A percentile compares a stretch with the other conserved stretches of the same genome.
These are phyloP conservation scores for Nansenia antarctica DNA, from an alignment of 2,113 vertebrate species.

Conservation along the genomic window DNA sequence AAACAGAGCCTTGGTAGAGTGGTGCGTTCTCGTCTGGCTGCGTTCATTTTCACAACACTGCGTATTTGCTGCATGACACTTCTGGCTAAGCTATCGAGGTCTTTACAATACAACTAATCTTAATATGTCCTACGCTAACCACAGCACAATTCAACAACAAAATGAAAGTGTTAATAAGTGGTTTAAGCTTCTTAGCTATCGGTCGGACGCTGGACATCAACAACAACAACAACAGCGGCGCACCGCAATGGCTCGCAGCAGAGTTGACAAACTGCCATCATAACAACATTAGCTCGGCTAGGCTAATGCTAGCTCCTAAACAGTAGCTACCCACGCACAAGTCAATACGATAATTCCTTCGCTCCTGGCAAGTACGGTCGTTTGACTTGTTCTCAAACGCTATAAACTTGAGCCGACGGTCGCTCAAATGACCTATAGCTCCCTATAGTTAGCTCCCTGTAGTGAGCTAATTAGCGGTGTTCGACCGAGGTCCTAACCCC, in stretches of 20 bases:
- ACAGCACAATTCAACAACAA: not conserved
- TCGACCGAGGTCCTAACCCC: slow-evolving; percentile 23
- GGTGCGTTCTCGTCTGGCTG: slow-evolving; percentile 46
- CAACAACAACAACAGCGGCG: slow-evolving; percentile 21
- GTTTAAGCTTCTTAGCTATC: slow-evolving; percentile 9
- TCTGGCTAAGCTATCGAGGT: not conserved
- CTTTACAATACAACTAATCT: not conserved
- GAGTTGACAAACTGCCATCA: not conserved
- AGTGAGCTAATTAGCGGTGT: no score
- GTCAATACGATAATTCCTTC: slow-evolving; percentile 1
- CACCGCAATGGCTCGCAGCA: slow-evolving; percentile 29
- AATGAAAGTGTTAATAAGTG: not conserved
- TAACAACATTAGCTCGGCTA: slow-evolving; percentile 5
- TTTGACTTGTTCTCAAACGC: not conserved
- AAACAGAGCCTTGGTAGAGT: slow-evolving; percentile 26
- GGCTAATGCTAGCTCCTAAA: no score
- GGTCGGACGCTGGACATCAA: no score
- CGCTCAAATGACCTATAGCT: no score
- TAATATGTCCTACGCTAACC: not conserved
- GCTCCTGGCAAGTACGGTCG: not conserved
- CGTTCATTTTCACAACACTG: slow-evolving; percentile 66
- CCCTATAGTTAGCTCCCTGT: no score
- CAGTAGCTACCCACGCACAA: slow-evolving; percentile 43
- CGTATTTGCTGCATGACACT: slow-evolving; percentile 43
- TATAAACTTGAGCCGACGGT: no score